Evolutionary conservation across 2,888 invertebrate genomes (phyloP), one percentile per base, ranked within the genome.

Genomic region (Aspidapion aeneum): DNA sequence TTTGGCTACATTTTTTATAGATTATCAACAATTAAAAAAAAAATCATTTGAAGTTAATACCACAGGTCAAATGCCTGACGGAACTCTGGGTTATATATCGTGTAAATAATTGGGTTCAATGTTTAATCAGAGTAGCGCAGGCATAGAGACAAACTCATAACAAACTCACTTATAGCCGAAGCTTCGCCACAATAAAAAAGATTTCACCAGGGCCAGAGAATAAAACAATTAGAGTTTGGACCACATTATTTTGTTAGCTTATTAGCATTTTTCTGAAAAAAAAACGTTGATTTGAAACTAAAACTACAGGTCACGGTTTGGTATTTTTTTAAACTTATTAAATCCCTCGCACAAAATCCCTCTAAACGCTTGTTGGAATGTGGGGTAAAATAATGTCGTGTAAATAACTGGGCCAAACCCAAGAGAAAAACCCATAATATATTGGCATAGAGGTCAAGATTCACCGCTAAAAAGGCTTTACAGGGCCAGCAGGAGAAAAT

Each of bases 351-450:
- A 90, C 60, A 95, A 85, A 69, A 95, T 91, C 68, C 93, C 87
- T 67, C 93, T 91, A 81, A 96, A 96, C 50, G 95, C 95, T 77
- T 90, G 90, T 72, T 95, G n/a, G 78, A 96, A 96, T 77, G 95
- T 94, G 21, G 95, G 95, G 75, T 91, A 93, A 81, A 96, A 96
- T 74, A 95, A 91, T n/a, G 95, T 91, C n/a, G 94, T 95, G 78
- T 95, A 95, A 75, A 95, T 90, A 66, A 95, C 90, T 16, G 96
- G 96, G 79, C 96, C 96, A 58, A 96, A 84, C 55, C 95, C 95
- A 96, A 57, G 93, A 84, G 78, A 92, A 91, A 74, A 93, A 86
- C 74, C 89, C 89, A 89, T 87, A 66, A 92, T 80, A 75, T 88
- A 85, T 68, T 88, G 87, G 77, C 89, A 89, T 71, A 91, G 89